Percentiles rank a stretch among this genome's conserved stretches.
Evolutionary conservation across 2,797 vertebrate species (phyloP).

Genomic region (Ptychadena robeensis): DNA sequence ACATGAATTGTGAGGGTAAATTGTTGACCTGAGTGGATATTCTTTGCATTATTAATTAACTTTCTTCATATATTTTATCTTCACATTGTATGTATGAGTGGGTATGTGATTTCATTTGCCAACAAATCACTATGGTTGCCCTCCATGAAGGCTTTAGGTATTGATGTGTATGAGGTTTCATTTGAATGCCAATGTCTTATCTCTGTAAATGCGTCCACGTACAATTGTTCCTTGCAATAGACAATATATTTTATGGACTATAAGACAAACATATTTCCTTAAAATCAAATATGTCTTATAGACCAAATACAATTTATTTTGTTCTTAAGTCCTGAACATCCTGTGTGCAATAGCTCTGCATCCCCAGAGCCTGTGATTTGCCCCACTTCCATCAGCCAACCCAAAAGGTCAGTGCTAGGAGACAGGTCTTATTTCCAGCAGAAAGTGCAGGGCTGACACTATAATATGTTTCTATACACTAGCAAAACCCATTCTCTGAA

Average conservation of each 20-base stretch:
- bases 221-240: not conserved
- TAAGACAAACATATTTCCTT: too few relatives aligned
- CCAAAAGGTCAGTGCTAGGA: too few relatives aligned
- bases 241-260: not conserved
- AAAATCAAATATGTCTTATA: too few relatives aligned
- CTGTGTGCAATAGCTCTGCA: too few relatives aligned
- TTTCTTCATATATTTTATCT: constrained; percentile 47
- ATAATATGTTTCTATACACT: too few relatives aligned
- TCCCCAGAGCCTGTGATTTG: too few relatives aligned
- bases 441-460: too few relatives aligned
- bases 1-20: not conserved
- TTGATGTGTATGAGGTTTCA: not conserved
- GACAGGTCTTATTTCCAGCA: too few relatives aligned
- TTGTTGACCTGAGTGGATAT: constrained; percentile 5
- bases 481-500: too few relatives aligned
- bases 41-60: constrained; percentile 5
- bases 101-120: not conserved
- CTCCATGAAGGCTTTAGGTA: constrained; percentile 45
- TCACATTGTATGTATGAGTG: constrained; percentile 20
- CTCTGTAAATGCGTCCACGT: not conserved
- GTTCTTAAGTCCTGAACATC: too few relatives aligned
- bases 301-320: too few relatives aligned
- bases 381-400: too few relatives aligned
- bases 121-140: constrained; percentile 23
- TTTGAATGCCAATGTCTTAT: not conserved